These are phyloP conservation scores for Eilema sororculum DNA, from an alignment of 2,888 invertebrate species.

Conservation along the genomic window DNA sequence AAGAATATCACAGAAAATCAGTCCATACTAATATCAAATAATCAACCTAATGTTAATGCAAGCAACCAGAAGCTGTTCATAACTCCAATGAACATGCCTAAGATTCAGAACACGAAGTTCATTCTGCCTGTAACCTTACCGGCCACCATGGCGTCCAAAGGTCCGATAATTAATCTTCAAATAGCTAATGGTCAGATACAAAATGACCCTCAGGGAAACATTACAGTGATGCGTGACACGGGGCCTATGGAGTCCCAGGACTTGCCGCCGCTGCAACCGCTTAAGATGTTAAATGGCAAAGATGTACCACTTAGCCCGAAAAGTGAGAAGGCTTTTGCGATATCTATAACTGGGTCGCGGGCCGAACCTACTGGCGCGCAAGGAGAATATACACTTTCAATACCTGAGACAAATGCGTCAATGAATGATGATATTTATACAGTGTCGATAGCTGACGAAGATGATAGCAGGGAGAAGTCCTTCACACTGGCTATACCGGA, in stretches of 20 bases:
- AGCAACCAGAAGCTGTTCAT: slow-evolving; percentile 87
- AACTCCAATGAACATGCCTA: slow-evolving; percentile 87
- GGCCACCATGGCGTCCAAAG: slow-evolving; percentile 86
- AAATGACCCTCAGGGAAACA: slow-evolving; percentile 87
- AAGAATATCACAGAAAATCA: slow-evolving; percentile 77
- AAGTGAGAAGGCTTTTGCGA: slow-evolving; percentile 73
- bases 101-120: slow-evolving; percentile 85
- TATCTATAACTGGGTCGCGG: slow-evolving; percentile 81
- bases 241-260: slow-evolving; percentile 68
- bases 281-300: slow-evolving; percentile 75
- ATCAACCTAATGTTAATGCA: slow-evolving; percentile 73
- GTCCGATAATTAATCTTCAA: slow-evolving; percentile 89
- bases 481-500: slow-evolving; percentile 83
- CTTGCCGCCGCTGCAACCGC: slow-evolving; percentile 79
- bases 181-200: slow-evolving; percentile 89
- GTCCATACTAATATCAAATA: slow-evolving; percentile 81
- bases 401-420: slow-evolving; percentile 83
- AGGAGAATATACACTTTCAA: slow-evolving; percentile 82
- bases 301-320: slow-evolving; percentile 72
- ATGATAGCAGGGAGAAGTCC: slow-evolving; percentile 75
- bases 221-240: slow-evolving; percentile 87
- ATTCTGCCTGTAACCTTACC: slow-evolving; percentile 84
- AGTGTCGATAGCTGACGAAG: slow-evolving; percentile 83
- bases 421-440: slow-evolving; percentile 86
- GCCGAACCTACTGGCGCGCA: slow-evolving; percentile 83